Evolutionary conservation across 2,113 vertebrate genomes (phyloP), one percentile per base, ranked within the genome.

Genomic region (Alces alces): DNA sequence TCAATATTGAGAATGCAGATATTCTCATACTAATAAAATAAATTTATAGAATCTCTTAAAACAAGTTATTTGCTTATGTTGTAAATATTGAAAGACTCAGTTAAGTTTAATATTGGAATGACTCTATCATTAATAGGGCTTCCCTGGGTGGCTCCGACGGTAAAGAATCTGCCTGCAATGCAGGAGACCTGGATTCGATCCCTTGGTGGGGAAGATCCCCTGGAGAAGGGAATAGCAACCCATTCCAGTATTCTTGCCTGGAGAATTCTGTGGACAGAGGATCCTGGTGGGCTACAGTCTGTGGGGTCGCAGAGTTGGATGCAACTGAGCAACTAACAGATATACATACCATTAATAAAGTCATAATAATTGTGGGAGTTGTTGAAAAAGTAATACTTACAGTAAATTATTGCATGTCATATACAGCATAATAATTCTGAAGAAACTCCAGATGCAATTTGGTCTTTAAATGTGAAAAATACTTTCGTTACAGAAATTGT

Each of bases 401-500:
- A 79, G 21, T 28, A 93, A 80, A 36, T 36, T 47, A 21, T 89
- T 89, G n/a, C 0, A 19, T 93, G 14, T 70, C 39, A 47, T 30
- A 10, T 61, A 5, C 27, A 76, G 33, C 30, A 76, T 64, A 84
- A 47, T 52, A 73, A 70, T 96, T 87, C 52, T 96, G 79, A 87
- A 86, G 55, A 89, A 86, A 85, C 36, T 66, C 23, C 15, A 47
- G 45, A 14, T 91, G 23, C 6, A 88, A 14, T 96, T 86, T 93
- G 10, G n/a, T 94, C 70, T 94, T 96, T 60, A 92, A 95, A 50
- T 92, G n/a, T 64, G 84, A 95, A 96, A 88, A 95, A 73, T 92
- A 73, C 86, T 95, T 93, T 96, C 9, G 12, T 89, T 94, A 25
- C 14, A 96, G 79, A 95, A 90, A 84, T 85, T 61, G 50, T 78